Conservation (phyloP, 2,888 invertebrate species). For the Andricus curvator region DNA sequence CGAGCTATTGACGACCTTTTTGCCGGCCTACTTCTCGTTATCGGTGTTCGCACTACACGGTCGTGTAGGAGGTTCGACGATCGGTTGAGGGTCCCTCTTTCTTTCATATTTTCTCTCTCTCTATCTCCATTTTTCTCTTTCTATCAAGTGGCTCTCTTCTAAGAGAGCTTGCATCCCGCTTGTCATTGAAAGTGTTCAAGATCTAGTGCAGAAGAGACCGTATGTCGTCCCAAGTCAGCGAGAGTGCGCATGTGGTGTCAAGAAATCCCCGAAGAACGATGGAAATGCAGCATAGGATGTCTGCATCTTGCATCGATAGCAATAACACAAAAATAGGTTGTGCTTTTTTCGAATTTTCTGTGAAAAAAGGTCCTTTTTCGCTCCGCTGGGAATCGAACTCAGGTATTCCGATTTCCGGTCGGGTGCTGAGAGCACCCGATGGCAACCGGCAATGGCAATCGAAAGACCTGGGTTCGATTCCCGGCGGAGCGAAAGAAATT, state of each 20-base stretch:
- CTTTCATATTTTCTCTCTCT: slow-evolving; percentile 43
- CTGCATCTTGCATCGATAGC: no score
- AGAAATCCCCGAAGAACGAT: not conserved
- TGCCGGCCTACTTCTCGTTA: slow-evolving; percentile 74
- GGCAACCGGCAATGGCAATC: no score
- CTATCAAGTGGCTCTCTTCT: slow-evolving; percentile 13
- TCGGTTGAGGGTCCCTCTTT: slow-evolving; percentile 51
- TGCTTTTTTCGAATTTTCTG: no score
- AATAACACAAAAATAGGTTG: no score
- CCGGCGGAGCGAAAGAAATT: no score
- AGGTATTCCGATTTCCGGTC: no score
- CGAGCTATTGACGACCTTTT: slow-evolving; percentile 74
- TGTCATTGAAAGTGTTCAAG: slow-evolving; percentile 74
- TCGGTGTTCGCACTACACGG: slow-evolving; percentile 59
- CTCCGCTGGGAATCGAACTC: no score
- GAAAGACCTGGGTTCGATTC: no score
- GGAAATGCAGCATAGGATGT: not conserved
- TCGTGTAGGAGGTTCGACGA: slow-evolving; percentile 55
- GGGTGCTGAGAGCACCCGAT: no score
- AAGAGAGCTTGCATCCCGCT: slow-evolving; percentile 51
- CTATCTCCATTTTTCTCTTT: slow-evolving; percentile 42
- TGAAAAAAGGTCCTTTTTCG: no score
- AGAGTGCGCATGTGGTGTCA: not conserved
- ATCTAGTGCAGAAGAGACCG: slow-evolving; percentile 69
- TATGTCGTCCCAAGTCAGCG: slow-evolving; percentile 12